phyloP scores from a whole-genome alignment of 2,888 invertebrate genomes.

The Drosophila niveifrons region DNA sequence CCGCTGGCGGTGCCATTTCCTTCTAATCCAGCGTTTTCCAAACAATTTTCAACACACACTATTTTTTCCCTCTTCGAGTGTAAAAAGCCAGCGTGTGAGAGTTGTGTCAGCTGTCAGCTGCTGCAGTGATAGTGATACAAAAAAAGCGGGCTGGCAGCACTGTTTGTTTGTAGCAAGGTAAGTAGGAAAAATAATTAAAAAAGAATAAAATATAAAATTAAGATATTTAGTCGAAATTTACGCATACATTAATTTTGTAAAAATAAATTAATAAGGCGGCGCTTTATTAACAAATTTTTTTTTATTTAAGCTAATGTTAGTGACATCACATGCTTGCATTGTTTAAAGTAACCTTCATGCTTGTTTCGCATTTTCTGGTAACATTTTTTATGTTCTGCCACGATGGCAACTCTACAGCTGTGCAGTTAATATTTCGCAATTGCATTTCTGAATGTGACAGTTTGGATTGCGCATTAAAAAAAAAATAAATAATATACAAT shows the following conservation, averaged over 20 bases:
- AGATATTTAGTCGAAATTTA: background rate
- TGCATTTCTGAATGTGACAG: constrained; percentile 25
- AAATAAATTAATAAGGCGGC: background rate
- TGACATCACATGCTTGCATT: background rate
- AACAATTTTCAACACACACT: constrained; percentile 19
- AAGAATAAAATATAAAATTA: background rate
- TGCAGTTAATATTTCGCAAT: constrained; percentile 26
- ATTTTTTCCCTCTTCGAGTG: background rate
- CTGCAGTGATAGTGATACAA: background rate
- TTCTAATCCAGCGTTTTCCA: constrained; percentile 16
- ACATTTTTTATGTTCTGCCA: background rate
- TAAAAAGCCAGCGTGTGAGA: constrained; percentile 43
- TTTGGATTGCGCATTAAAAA: constrained; percentile 5
- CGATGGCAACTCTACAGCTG: constrained; percentile 50
- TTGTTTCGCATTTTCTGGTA: background rate
- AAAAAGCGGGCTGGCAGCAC: constrained; percentile 49
- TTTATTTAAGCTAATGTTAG: background rate
- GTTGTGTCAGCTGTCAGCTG: constrained; percentile 54
- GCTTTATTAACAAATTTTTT: background rate
- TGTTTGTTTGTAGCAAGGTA: background rate
- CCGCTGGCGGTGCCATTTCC: constrained; percentile 84
- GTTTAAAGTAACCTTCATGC: background rate
- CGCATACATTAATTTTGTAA: background rate
- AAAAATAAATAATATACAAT: background rate
- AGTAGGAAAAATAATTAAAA: background rate